Percentiles rank a stretch among this genome's conserved stretches.
phyloP scores from a whole-genome alignment of 2,113 vertebrate genomes.

The Struthio camelus region DNA sequence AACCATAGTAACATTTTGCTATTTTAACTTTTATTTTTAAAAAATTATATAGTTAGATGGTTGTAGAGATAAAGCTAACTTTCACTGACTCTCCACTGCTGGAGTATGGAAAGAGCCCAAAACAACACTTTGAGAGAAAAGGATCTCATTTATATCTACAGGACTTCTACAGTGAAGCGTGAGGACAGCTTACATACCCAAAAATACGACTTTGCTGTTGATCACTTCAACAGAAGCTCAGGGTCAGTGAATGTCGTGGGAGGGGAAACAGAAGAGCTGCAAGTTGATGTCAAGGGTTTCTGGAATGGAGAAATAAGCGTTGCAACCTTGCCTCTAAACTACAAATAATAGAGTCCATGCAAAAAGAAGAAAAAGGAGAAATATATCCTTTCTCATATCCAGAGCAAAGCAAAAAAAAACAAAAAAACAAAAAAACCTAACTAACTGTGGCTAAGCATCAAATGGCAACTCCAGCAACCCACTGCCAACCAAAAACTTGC shows the following conservation, averaged over 20 bases:
- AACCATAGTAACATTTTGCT: neutral
- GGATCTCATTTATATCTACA: neutral
- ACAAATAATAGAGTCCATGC: neutral
- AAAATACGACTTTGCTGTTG: slow-evolving; percentile 29
- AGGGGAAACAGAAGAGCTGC: slow-evolving; percentile 38
- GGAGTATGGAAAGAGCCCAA: neutral
- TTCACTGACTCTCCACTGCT: neutral
- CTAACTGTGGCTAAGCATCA: neutral
- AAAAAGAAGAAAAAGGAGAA: slow-evolving; percentile 12
- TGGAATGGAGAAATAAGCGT: slow-evolving; percentile 6
- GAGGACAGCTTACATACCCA: neutral
- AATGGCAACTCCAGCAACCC: neutral
- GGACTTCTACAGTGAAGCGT: neutral
- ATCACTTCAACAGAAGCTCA: slow-evolving; percentile 42
- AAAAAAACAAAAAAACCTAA: neutral
- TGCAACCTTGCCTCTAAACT: slow-evolving; percentile 1
- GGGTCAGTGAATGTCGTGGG: slow-evolving; percentile 59
- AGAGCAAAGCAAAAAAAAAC: neutral
- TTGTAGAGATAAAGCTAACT: neutral
- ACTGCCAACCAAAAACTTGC: neutral
- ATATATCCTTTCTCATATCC: neutral
- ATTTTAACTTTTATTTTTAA: neutral
- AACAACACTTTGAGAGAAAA: neutral
- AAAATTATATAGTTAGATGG: neutral
- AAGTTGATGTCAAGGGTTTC: slow-evolving; percentile 29